These are phyloP conservation scores for Calephelis perditalis DNA, from an alignment of 2,888 invertebrate species.

Conservation along the genomic window DNA sequence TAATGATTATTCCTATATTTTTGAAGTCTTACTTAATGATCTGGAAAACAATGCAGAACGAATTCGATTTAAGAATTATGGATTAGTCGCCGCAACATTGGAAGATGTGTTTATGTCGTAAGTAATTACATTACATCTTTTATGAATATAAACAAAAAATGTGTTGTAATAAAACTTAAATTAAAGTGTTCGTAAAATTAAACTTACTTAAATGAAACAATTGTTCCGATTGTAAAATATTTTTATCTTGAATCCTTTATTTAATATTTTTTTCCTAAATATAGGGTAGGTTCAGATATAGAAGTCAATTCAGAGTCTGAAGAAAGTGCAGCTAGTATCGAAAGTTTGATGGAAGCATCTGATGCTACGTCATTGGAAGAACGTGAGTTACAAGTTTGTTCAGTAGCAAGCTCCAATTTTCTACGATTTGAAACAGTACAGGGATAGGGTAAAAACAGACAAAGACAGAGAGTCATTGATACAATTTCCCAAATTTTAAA, in stretches of 20 bases:
- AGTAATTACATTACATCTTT: constrained; percentile 33
- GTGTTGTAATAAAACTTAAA: too few species aligned
- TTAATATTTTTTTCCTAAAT: constrained; percentile 20
- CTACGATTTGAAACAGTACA: background rate
- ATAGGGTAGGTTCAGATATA: constrained; percentile 75
- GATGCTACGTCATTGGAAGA: constrained; percentile 49
- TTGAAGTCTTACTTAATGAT: constrained; percentile 83
- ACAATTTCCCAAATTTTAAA: too few species aligned
- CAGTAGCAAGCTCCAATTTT: too few species aligned
- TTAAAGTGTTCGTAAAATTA: too few species aligned
- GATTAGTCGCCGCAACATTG: constrained; percentile 90
- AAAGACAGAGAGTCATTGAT: too few species aligned
- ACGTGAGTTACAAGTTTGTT: constrained; percentile 40
- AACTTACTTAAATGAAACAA: too few species aligned
- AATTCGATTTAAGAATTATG: constrained; percentile 86
- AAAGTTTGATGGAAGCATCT: constrained; percentile 42
- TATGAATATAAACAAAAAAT: too few species aligned
- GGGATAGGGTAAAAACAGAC: too few species aligned
- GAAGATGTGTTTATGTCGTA: constrained; percentile 94
- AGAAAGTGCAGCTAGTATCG: constrained; percentile 48
- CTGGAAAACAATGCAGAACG: constrained; percentile 78
- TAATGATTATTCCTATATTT: constrained; percentile 78
- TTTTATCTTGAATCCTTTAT: constrained; percentile 13
- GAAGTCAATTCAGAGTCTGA: constrained; percentile 41
- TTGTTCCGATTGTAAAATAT: too few species aligned